These are phyloP conservation scores for Rhea pennata DNA, from an alignment of 2,113 vertebrate genomes.

Conservation along the genomic window DNA sequence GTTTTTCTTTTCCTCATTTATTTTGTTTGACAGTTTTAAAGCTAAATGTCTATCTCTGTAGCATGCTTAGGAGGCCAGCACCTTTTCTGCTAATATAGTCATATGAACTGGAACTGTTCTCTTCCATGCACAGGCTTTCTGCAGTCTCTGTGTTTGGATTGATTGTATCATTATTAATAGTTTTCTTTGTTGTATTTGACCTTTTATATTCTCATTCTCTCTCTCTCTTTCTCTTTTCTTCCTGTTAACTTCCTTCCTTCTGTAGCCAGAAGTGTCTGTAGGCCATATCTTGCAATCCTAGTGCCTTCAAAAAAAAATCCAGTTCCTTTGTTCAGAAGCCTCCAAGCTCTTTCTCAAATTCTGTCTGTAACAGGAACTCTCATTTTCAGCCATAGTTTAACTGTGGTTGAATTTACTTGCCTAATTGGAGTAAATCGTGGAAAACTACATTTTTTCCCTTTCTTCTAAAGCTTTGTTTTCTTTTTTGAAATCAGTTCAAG, in stretches of 20 bases:
- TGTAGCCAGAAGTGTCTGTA: not conserved
- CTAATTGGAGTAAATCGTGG: not conserved
- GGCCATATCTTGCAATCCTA: not conserved
- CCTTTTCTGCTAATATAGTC: not conserved
- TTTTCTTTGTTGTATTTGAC: not conserved
- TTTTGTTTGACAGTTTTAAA: not conserved
- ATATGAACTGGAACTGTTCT: not conserved
- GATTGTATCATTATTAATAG: not conserved
- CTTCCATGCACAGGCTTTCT: not conserved
- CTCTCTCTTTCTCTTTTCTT: no score
- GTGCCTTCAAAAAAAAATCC: not conserved
- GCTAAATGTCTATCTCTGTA: not conserved
- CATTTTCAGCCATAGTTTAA: not conserved
- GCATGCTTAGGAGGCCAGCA: not conserved
- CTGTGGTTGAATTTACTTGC: not conserved
- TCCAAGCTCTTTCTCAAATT: not conserved
- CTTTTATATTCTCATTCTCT: not conserved
- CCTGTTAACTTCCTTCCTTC: not conserved
- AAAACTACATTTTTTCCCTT: not conserved
- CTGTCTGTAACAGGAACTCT: not conserved
- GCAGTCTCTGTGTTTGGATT: not conserved
- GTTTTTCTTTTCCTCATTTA: no score
- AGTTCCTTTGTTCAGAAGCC: not conserved
- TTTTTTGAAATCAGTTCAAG: not conserved
- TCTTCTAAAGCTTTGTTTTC: not conserved